Base-by-base conservation (phyloP, 1,140 invertebrate species). In the Leptinotarsa lineolata region DNA sequence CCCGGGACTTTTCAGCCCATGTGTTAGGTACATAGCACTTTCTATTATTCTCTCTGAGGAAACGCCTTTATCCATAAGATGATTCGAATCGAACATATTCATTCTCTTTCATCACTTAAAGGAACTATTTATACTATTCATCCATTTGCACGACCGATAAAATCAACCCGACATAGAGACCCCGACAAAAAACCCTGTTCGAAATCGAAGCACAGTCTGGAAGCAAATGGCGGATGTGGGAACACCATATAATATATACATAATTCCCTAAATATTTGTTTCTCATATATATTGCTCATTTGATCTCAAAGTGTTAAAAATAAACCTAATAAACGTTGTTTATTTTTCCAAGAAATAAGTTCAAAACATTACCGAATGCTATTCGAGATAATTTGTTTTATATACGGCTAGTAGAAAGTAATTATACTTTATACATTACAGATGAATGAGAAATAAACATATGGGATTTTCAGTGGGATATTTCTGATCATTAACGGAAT, bases 281-380 rank as follows among this genome's bases (percentile, higher is more conserved):
- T 66, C 64, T 66, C 64, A 66, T 66, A 66, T 66, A 66, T 66
- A 66, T 66, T 66, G 39, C 64, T 39, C 64, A 66, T 66, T 66
- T 66, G 64, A 66, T 66, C 64, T 66, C 64, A 66, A 66, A 66
- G 64, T 66, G 64, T 66, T 66, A 66, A 66, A 66, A 66, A 66
- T 66, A 66, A 66, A 66, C 30, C 64, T 44, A 66, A 66, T 66
- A 66, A 66, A 66, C 64, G 39, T 15, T 66, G 64, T 66, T 66
- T 66, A 66, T 66, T 66, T 46, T 39, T 44, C 18, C 64, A 18
- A 66, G 64, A 66, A 66, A 66, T 66, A 66, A 66, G 30, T 66
- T 44, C n/a, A 66, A 66, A 66, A 66, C 64, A 66, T 66, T 44
- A 66, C 16, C 64, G 39, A 66, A 66, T 66, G 64, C 64, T 44